Percentiles rank a stretch among this genome's conserved stretches.
phyloP scores from a whole-genome alignment of 2,797 vertebrate species.

The Lagodon rhomboides region DNA sequence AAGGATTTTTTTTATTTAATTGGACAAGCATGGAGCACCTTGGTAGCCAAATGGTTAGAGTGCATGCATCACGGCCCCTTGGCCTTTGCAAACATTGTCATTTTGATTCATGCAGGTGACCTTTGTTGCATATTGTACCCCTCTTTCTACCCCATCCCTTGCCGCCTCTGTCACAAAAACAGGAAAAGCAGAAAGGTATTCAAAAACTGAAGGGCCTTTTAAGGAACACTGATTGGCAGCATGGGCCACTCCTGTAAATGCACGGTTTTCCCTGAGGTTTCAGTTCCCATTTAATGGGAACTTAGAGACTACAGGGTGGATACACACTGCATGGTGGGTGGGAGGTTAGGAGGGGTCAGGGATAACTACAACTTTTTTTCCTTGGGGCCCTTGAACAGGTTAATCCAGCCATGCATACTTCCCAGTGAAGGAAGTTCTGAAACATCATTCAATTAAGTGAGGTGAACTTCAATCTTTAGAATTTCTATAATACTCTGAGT shows the following conservation, averaged over 20 bases:
- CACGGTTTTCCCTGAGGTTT: neutral
- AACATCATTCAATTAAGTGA: neutral
- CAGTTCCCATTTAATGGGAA: neutral
- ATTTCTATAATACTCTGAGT: neutral
- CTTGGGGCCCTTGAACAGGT: neutral
- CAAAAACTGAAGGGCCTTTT: neutral
- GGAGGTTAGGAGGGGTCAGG: neutral
- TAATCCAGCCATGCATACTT: neutral
- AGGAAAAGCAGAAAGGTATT: too few relatives aligned
- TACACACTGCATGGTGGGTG: neutral
- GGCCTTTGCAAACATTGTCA: neutral
- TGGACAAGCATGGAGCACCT: neutral
- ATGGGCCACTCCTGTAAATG: neutral
- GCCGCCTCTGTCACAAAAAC: neutral
- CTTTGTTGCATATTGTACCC: neutral
- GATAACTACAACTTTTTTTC: neutral
- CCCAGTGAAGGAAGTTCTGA: neutral
- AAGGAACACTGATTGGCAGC: neutral
- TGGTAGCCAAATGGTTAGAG: neutral
- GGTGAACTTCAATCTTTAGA: neutral
- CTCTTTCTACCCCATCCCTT: neutral
- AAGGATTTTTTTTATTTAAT: neutral
- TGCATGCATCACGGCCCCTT: neutral
- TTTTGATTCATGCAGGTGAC: too few relatives aligned
- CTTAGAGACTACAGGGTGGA: slow-evolving; percentile 6